phyloP scores from a whole-genome alignment of 2,888 invertebrate genomes.

The Tanypteryx hageni region DNA sequence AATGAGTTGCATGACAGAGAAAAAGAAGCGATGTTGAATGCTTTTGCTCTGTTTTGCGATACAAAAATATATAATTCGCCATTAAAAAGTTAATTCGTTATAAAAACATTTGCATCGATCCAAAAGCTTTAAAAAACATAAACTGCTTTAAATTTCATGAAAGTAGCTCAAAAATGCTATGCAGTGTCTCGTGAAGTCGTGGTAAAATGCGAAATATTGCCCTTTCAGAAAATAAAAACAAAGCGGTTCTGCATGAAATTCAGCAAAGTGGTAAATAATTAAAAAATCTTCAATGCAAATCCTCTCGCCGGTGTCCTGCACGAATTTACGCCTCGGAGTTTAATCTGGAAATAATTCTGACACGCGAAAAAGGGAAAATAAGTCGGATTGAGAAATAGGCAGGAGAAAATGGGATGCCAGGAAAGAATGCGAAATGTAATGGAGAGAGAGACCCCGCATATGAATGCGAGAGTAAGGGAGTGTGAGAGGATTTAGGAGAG shows the following conservation, averaged over 20 bases:
- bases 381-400: constrained; percentile 58
- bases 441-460: neutral
- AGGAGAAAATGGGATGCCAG: constrained; percentile 55
- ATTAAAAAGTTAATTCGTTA: neutral
- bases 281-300: constrained; percentile 18
- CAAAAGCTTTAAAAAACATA: neutral
- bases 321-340: constrained; percentile 32
- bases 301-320: neutral
- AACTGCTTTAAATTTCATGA: neutral
- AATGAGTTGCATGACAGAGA: too few species aligned
- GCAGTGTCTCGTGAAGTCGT: neutral
- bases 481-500: constrained; percentile 6
- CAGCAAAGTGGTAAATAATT: neutral
- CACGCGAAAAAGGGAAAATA: constrained; percentile 21
- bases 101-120: neutral
- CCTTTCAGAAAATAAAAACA: neutral
- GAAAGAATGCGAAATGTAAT: constrained; percentile 58
- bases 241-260: neutral
- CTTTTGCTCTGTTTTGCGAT: too few species aligned
- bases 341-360: constrained; percentile 50
- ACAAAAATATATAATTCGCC: too few species aligned
- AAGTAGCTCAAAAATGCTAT: neutral
- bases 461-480: neutral
- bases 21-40: too few species aligned
- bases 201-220: neutral